Evolutionary conservation across 1,140 invertebrate species (phyloP), one percentile per base, ranked within the genome.

Genomic region (Anastatus disparis): DNA sequence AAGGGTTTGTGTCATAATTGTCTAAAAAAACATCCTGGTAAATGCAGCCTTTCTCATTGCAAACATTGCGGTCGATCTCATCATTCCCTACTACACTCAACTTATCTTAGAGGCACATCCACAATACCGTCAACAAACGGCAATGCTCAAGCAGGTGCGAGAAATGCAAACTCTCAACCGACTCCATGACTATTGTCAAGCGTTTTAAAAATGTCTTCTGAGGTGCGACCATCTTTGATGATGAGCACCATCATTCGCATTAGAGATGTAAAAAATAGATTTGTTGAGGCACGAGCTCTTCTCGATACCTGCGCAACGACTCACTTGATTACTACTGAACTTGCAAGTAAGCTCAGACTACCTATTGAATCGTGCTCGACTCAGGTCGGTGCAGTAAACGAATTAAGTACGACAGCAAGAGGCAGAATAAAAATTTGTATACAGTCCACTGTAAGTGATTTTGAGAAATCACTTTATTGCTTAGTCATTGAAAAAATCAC

Each of bases 301-400:
- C 22, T 72, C 13, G 70, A 67, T 26, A 55, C 46, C 6, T 13
- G 71, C 24, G n/a, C 71, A 2, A 58, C 64, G n/a, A 31, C 44
- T 12, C 17, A 73, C 26, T 70, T 73, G 13, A 9, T 67, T 13
- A 70, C 72, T 0, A 31, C 40, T 3, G 22, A 46, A 17, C 50
- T 73, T 0, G 66, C 46, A 1, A 8, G 38, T 1, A 7, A 31
- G 48, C 12, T 73, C 8, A 1, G 22, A 13, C 13, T 70, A 13
- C 46, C 24, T 2, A 48, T 50, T 20, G n/a, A 24, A 31, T 7
- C 17, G 0, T 42, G 40, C 10, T 1, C n/a, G 2, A 15, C 67
- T 20, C 24, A 46, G 2, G 61, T 73, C 1, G 24, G 44, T 0
- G 35, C n/a, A 1, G 26, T 73, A 2, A 62, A 53, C 15, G 55